Percentiles rank a stretch among this genome's conserved stretches.
Evolutionary conservation across 2,888 invertebrate species (phyloP).

Genomic region (Plebejus melissa): DNA sequence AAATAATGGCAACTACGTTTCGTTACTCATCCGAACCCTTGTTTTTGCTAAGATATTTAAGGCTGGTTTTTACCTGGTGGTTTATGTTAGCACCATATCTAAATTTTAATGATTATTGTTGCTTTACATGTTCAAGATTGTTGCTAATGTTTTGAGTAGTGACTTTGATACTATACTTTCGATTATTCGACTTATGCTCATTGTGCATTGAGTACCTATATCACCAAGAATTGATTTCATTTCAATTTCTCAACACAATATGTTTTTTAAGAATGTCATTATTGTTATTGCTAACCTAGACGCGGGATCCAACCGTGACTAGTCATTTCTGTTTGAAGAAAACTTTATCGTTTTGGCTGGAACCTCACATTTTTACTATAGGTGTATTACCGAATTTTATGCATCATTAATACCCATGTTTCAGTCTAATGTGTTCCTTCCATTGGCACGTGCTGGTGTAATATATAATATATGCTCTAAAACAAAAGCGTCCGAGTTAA

Average conservation of each 20-base stretch:
- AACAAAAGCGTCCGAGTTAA: conserved; percentile 17
- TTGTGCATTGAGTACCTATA: background rate
- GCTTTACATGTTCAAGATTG: background rate
- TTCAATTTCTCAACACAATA: too few relatives aligned
- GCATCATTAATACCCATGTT: background rate
- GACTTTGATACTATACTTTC: background rate
- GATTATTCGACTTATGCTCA: background rate
- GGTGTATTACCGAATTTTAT: background rate
- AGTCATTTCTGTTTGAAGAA: background rate
- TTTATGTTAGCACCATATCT: background rate
- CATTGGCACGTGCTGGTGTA: background rate
- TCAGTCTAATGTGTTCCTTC: background rate
- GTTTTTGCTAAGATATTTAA: background rate
- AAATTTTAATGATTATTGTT: too few relatives aligned
- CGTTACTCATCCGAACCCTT: background rate
- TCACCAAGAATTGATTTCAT: background rate
- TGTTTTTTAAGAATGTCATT: background rate
- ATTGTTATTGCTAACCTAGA: background rate
- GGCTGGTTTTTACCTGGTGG: background rate
- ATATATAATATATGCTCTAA: conserved; percentile 2
- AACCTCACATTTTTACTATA: too few relatives aligned
- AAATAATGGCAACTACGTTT: background rate
- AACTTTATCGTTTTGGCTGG: background rate
- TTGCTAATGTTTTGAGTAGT: background rate
- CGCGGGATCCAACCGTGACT: background rate